A percentile compares a stretch with the other conserved stretches of the same genome.
Conservation (phyloP, 2,113 vertebrate genomes). For the Narcine bancroftii region DNA sequence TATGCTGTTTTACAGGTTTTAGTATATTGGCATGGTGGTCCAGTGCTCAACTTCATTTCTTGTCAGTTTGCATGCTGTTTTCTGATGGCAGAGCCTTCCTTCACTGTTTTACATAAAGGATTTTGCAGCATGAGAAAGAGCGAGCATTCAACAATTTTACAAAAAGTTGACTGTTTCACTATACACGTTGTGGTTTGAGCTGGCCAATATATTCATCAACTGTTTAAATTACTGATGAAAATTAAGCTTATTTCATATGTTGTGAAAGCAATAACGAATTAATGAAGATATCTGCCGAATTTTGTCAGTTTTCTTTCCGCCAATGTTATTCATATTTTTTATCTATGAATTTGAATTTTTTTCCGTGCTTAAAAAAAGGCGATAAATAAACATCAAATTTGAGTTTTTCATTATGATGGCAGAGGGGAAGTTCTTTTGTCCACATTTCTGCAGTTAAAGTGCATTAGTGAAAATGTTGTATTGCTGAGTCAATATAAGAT, state of each 20-base stretch:
- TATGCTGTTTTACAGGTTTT: background rate
- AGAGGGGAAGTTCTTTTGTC: background rate
- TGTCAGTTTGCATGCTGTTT: slow-evolving; percentile 4
- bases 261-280: background rate
- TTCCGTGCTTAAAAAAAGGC: too few relatives aligned
- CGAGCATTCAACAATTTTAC: background rate
- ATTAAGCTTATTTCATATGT: background rate
- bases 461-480: background rate
- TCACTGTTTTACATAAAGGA: slow-evolving; percentile 25
- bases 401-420: background rate
- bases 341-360: background rate
- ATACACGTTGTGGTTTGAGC: background rate
- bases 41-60: background rate
- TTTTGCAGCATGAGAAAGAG: background rate
- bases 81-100: slow-evolving; percentile 17
- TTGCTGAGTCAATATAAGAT: background rate
- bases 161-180: background rate
- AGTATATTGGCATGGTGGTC: background rate
- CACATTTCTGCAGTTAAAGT: background rate
- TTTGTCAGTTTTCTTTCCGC: background rate
- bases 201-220: background rate
- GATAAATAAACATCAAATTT: background rate
- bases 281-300: background rate
- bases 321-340: background rate
- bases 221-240: background rate